Conservation (phyloP, 2,888 invertebrate species). For the Agrochola litura region DNA sequence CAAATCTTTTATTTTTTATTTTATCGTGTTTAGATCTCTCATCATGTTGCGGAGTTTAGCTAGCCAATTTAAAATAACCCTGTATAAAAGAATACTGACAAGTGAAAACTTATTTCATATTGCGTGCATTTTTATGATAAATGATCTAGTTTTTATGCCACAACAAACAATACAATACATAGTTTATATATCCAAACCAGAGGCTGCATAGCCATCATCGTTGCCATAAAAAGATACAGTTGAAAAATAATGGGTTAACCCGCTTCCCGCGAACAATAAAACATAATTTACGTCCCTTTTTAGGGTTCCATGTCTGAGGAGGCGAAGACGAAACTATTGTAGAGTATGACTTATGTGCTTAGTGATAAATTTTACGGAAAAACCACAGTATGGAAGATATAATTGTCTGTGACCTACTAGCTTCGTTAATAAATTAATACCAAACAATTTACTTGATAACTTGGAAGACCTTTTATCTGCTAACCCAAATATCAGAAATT, state of each 20-base stretch:
- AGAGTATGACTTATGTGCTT: constrained; percentile 30
- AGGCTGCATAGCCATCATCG: constrained; percentile 31
- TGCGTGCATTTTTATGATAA: not conserved
- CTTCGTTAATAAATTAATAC: not conserved
- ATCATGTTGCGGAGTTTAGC: not conserved
- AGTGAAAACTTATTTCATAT: not conserved
- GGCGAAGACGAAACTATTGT: constrained; percentile 44
- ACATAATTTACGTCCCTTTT: constrained; percentile 57
- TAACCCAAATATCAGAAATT: no score
- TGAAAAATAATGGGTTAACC: constrained; percentile 46
- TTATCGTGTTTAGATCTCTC: not conserved
- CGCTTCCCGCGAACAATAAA: constrained; percentile 48
- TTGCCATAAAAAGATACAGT: constrained; percentile 49
- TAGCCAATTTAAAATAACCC: not conserved
- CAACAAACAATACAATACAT: not conserved
- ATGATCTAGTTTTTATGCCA: constrained; percentile 1
- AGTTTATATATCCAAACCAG: constrained; percentile 8
- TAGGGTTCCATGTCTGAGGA: constrained; percentile 29
- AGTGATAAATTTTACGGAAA: constrained; percentile 6
- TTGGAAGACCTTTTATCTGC: no score
- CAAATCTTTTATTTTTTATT: not conserved
- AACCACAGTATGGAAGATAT: not conserved
- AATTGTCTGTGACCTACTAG: not conserved
- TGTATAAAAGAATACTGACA: not conserved
- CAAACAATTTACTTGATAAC: not conserved